Conservation (phyloP, 2,797 vertebrate species). For the Ciconia nigra region DNA sequence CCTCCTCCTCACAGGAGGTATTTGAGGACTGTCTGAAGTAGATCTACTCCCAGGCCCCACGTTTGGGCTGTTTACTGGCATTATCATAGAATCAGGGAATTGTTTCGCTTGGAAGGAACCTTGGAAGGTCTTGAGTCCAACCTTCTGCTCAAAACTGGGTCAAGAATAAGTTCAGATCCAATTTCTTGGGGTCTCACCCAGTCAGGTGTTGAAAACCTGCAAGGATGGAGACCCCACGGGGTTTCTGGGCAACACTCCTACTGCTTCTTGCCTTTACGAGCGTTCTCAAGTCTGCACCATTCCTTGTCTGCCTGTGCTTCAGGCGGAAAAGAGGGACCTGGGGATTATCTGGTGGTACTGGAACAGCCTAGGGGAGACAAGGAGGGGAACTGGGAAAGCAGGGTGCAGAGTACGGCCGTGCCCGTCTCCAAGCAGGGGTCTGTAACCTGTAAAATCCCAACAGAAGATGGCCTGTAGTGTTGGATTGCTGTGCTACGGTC, state of each 20-base stretch:
- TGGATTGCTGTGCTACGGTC: background rate
- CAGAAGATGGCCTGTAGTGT: background rate
- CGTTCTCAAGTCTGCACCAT: rapidly evolving
- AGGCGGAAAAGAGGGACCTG: background rate
- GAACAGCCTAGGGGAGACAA: background rate
- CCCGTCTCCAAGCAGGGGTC: background rate
- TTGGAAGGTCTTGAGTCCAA: background rate
- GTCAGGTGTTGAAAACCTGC: background rate
- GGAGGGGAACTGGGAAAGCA: background rate
- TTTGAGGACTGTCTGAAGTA: background rate
- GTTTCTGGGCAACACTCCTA: background rate
- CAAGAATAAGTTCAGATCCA: background rate
- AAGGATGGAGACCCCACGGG: background rate
- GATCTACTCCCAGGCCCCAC: background rate
- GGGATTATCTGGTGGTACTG: background rate
- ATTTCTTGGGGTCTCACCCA: background rate
- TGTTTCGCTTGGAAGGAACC: background rate
- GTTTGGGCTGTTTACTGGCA: background rate
- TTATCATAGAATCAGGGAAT: background rate
- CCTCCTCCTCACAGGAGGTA: background rate
- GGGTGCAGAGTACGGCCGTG: background rate
- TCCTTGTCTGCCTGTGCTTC: background rate
- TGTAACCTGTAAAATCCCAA: background rate
- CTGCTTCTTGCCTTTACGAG: background rate
- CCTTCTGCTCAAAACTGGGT: background rate